phyloP scores from a whole-genome alignment of 2,797 vertebrate species.

The Microctenopoma steveboyesi region DNA sequence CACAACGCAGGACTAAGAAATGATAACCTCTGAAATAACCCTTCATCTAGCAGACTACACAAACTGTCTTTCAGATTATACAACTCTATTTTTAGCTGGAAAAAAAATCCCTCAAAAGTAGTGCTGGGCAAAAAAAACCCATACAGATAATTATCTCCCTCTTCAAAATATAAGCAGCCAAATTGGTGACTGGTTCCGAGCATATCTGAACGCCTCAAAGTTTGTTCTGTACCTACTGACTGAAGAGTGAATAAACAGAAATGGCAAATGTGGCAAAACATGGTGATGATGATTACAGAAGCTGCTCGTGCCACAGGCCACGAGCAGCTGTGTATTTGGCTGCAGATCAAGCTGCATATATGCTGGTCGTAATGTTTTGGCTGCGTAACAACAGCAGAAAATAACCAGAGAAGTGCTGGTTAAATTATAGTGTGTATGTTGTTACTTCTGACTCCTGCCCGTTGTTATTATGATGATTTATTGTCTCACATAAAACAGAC shows the following conservation, averaged over 20 bases:
- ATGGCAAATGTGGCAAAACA: neutral
- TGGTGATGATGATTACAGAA: too few relatives aligned
- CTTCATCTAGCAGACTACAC: constrained; percentile 22
- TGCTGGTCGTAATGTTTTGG: neutral
- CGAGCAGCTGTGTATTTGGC: neutral
- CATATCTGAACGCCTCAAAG: neutral
- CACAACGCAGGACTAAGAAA: constrained; percentile 56
- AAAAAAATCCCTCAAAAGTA: constrained; percentile 12
- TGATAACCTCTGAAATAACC: constrained; percentile 55
- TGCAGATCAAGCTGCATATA: neutral
- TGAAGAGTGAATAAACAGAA: neutral
- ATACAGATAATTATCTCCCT: constrained; percentile 15
- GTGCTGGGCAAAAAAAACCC: neutral
- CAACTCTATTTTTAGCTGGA: constrained; percentile 21
- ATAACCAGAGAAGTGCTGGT: neutral
- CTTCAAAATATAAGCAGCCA: constrained; percentile 36
- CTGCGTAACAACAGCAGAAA: neutral
- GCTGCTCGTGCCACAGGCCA: too few relatives aligned
- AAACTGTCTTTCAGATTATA: constrained; percentile 21
- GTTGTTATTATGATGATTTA: constrained; percentile 6
- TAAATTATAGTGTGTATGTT: neutral
- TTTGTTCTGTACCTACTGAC: neutral
- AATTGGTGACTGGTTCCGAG: neutral
- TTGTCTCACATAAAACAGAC: neutral
- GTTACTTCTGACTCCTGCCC: neutral